Conservation (phyloP, 1,140 invertebrate genomes). For the Papilio polytes region DNA sequence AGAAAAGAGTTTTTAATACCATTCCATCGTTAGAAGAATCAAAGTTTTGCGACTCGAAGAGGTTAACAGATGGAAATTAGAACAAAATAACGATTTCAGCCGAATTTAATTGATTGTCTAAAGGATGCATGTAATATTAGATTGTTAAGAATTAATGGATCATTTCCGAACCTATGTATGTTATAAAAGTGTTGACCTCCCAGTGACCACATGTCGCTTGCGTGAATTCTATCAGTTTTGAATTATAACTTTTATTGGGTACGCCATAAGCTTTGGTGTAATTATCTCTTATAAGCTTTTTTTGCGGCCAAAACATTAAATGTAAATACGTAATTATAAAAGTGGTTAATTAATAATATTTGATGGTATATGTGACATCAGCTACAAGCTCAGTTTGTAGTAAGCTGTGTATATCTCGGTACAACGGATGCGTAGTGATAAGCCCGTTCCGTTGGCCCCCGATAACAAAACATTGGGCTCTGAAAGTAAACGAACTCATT, state of each 20-base stretch:
- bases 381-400: constrained; percentile 39
- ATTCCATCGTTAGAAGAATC: background rate
- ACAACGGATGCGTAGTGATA: constrained; percentile 71
- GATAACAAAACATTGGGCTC: constrained; percentile 72
- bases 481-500: constrained; percentile 73
- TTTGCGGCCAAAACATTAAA: background rate
- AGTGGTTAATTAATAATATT: background rate
- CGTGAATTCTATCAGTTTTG: no score
- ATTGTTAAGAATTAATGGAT: no score
- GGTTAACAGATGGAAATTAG: no score
- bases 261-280: no score
- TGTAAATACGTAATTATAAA: background rate
- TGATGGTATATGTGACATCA: constrained; percentile 31
- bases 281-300: background rate
- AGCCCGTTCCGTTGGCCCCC: constrained; percentile 69
- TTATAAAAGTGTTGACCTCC: no score
- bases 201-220: no score
- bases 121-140: no score
- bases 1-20: background rate
- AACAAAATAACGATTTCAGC: no score
- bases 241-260: no score
- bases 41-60: background rate
- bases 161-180: no score
- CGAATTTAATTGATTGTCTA: no score
- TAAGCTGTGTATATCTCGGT: constrained; percentile 52